A percentile compares a stretch with the other conserved stretches of the same genome.
Evolutionary conservation across 2,113 vertebrate species (phyloP).

Genomic region (Rhizomys pruinosus): DNA sequence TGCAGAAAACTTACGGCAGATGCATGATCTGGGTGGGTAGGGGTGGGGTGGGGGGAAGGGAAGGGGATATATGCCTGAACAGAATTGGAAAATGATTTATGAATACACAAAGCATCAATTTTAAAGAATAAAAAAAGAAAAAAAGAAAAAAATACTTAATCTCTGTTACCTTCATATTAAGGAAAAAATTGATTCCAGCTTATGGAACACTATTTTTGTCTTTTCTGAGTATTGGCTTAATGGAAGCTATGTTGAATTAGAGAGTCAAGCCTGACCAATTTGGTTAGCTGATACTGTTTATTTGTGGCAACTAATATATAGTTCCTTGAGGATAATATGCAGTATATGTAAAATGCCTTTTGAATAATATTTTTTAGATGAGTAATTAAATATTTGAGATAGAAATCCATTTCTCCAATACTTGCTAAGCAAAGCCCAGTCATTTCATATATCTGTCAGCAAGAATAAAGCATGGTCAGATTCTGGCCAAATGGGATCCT

Average conservation of each 20-base stretch:
- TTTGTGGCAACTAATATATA: background rate
- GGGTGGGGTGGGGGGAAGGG: too few relatives aligned
- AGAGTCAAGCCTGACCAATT: slow-evolving; percentile 11
- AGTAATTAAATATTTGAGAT: slow-evolving; percentile 32
- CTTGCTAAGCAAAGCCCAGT: slow-evolving; percentile 44
- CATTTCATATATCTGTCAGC: background rate
- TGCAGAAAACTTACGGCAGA: too few relatives aligned
- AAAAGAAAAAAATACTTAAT: background rate
- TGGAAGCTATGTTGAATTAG: background rate
- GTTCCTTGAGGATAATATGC: slow-evolving; percentile 12
- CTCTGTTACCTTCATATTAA: background rate
- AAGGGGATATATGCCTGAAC: too few relatives aligned
- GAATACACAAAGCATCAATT: too few relatives aligned
- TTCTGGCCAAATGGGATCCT: background rate
- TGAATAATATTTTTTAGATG: slow-evolving; percentile 35
- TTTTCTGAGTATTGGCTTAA: background rate
- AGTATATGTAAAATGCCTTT: slow-evolving; percentile 45
- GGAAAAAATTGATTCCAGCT: background rate
- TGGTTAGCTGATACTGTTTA: background rate
- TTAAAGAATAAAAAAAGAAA: too few relatives aligned
- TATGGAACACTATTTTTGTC: background rate
- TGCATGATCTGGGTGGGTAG: too few relatives aligned
- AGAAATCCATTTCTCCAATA: slow-evolving; percentile 16
- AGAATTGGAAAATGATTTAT: too few relatives aligned
- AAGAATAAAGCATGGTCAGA: background rate